Base-by-base conservation (phyloP, 2,797 vertebrate species). In the Crocodylus rhombifer region DNA sequence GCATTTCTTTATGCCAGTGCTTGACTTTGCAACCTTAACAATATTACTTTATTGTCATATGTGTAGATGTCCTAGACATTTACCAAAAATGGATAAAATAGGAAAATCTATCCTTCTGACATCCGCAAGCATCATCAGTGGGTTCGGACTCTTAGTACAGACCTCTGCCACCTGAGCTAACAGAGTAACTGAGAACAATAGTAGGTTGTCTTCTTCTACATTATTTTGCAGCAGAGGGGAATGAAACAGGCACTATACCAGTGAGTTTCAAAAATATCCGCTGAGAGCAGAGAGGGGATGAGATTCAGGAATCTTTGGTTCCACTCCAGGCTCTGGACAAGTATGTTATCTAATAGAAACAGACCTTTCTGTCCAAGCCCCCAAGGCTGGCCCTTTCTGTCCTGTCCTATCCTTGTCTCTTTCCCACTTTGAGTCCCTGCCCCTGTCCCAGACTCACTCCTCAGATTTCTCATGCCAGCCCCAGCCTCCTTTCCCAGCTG, bases 321-420 rank as follows among this genome's bases (percentile, higher is more conserved):
- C 21, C 21, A 61, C 20, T 61, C 60, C 60, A 61, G 60, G 11
- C 25, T 61, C 60, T 61, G 3, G 60, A 61, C 25, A 23, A 23
- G 7, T 10, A 51, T 51, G 42, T 51, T 7, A 42, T 42, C 42
- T 51, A 51, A 51, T 9, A 3, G 42, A 9, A 51, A 51, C 42
- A 51, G 42, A 51, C 42, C 42, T 51, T 51, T 51, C 42, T 51
- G 10, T 51, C 42, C 42, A 51, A 51, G 42, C 42, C 42, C 42
- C 42, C 42, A 51, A 51, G 42, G 42, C 10, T 51, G 42, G 14
- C 1, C 73, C 3, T 30, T 88, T 94, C 92, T 83, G 64, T 2
- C 77, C 82, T 25, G 71, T 4, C 62, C 20, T 81, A 36, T 4
- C 0, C 0, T 5, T 75, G 6, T 36, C 11, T 69, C 16, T 21